Base-by-base conservation (phyloP, 2,797 vertebrate species). In the Lutjanus campechanus region DNA sequence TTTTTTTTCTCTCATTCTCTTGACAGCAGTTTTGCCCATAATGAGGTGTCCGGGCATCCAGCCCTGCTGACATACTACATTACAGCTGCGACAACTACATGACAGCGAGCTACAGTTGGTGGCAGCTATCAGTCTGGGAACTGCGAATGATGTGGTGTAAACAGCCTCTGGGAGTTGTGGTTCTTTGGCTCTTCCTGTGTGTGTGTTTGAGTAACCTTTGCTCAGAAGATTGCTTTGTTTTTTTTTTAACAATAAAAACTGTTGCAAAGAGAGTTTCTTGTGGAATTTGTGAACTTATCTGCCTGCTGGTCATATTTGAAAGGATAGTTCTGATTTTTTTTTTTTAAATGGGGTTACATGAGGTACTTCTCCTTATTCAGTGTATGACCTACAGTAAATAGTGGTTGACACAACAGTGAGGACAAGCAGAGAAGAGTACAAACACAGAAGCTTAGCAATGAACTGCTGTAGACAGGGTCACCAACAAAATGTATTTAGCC, bases 121-220 rank as follows among this genome's bases (percentile, higher is more conserved):
- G 90, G 88, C 89, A 90, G 87, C 89, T 66, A 82, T 89, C 92
- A 86, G 82, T 92, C 90, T 12, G 76, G 75, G 60, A 8, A 54
- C 43, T 73, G 74, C 51, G 50, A 71, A 43, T 68, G 77, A 79
- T 46, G 73, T 79, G 71, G 69, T 79, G 82, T 78, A 87, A 92
- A 91, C 66, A 80, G 77, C 86, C 81, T 83, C 5, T 50, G 79
- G 88, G 89, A 85, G 69, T 67, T 76, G 77, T 63, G 82, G 72
- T 70, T 69, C 68, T 83, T 22, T 36, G 47, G 20, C 41, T 82
- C 54, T 69, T 25, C 17, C 11, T 11, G 8, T 47, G 69, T 73
- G 69, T 73, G 69, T 70, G 68, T 69, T 61, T 71, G 64, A 58
- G 29, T 41, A 78, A 70, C 60, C n/a, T 79, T 75, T 65, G n/a